A percentile compares a stretch with the other conserved stretches of the same genome.
phyloP scores from a whole-genome alignment of 2,888 invertebrate species.

The Podotricha telesiphe region DNA sequence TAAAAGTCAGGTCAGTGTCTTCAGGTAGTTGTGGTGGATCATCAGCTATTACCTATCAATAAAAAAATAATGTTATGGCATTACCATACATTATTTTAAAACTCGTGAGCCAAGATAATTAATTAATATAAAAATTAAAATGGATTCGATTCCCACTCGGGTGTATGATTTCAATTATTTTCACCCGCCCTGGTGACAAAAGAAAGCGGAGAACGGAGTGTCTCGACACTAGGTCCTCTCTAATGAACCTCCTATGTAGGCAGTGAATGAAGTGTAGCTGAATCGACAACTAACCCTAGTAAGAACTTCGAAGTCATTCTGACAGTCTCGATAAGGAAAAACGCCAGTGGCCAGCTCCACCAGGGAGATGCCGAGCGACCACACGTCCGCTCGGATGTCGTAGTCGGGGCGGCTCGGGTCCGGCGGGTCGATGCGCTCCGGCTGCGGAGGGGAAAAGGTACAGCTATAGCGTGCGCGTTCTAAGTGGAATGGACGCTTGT shows the following conservation, averaged over 20 bases:
- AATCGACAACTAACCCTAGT: conserved; percentile 87
- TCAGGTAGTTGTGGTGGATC: conserved; percentile 94
- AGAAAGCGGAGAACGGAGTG: too few relatives aligned
- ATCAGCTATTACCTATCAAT: conserved; percentile 88
- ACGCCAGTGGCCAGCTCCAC: conserved; percentile 98
- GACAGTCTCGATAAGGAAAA: conserved; percentile 97
- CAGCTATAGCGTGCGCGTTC: too few relatives aligned
- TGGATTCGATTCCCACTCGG: too few relatives aligned
- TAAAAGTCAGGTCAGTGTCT: conserved; percentile 90
- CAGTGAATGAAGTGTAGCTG: neutral
- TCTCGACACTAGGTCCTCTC: neutral
- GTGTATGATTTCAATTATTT: too few relatives aligned
- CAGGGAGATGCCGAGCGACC: conserved; percentile 98
- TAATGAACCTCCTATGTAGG: neutral
- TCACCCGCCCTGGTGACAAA: too few relatives aligned
- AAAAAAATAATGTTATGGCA: conserved; percentile 40
- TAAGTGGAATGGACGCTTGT: too few relatives aligned
- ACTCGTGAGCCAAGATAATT: too few relatives aligned
- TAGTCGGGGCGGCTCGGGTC: conserved; percentile 97
- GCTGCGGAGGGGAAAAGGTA: too few relatives aligned
- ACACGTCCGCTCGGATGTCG: conserved; percentile 99
- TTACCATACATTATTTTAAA: too few relatives aligned
- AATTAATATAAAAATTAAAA: too few relatives aligned
- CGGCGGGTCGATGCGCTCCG: conserved; percentile 97
- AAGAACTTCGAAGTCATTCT: conserved; percentile 98